Base-by-base conservation (phyloP, 2,888 invertebrate genomes). In the Bembecia ichneumoniformis region DNA sequence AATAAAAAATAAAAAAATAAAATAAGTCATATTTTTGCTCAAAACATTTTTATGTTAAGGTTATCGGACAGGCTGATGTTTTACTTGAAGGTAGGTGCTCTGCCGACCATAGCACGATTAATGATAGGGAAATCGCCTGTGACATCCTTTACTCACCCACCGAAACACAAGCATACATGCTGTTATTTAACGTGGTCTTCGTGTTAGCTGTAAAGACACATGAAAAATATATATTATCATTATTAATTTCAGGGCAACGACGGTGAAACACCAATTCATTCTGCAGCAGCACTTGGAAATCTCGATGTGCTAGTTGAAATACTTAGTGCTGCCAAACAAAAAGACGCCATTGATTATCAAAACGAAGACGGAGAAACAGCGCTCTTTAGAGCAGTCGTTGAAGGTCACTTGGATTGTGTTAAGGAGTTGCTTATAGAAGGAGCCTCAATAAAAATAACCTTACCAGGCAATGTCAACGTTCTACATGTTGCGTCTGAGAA, bases 401-500 rank as follows among this genome's bases (percentile, higher is more conserved):
- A 80, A 44, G 82, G 82, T 0, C 79, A 86, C 43, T 59, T 74
- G 2, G 76, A 80, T 14, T 88, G 88, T 56, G 80, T 88, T 0
- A 66, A 68, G 57, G 71, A 78, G 28, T 74, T 90, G 46, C 61
- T 89, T 3, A 66, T 74, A 3, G 82, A 82, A 66, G 88, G 87
- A 15, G 88, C 88, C 3, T 78, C 82, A 1, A 59, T 88, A 2
- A 78, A 78, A 58, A 68, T 80, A 13, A 76, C 68, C 47, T 60
- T 88, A 44, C 77, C 80, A 13, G 84, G 84, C 14, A 75, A 87
- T 17, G 71, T 83, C 0, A 91, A 89, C 43, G 86, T 91, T 46
- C 71, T 91, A n/a, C 91, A 91, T 55, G 71, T 89, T 51, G 90
- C 91, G 35, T 88, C 90, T 43, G 88, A 88, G 58, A 66, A 81